Percentiles rank a stretch among this genome's conserved stretches.
These are phyloP conservation scores for Caenorhabditis inopinata DNA, from an alignment of 1,140 invertebrate genomes.

Conservation along the genomic window DNA sequence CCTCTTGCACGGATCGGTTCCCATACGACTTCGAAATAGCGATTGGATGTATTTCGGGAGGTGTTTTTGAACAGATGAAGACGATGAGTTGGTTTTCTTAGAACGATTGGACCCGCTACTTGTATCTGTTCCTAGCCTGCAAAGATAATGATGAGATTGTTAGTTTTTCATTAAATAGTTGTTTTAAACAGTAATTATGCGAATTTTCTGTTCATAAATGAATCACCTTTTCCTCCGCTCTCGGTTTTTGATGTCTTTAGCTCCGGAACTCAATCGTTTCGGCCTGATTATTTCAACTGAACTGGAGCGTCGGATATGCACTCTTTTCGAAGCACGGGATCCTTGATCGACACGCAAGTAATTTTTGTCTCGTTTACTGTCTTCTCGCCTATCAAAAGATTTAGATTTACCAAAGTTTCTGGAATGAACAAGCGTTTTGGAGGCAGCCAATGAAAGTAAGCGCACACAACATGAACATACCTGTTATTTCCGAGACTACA, in stretches of 20 bases:
- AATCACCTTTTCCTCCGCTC: conserved; percentile 58
- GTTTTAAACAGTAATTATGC: neutral
- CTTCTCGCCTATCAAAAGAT: conserved; percentile 62
- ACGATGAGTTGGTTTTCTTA: conserved; percentile 62
- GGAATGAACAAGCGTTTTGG: neutral
- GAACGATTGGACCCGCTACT: conserved; percentile 62
- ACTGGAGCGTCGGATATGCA: conserved; percentile 64
- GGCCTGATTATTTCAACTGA: conserved; percentile 65
- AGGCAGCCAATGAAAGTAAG: neutral
- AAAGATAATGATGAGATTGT: too few species aligned
- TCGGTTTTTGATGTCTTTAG: conserved; percentile 61
- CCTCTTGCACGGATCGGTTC: conserved; percentile 66
- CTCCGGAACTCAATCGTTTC: conserved; percentile 63
- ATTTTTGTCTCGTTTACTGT: conserved; percentile 57
- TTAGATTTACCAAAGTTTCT: conserved; percentile 58
- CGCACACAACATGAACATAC: conserved; percentile 38
- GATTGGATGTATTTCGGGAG: conserved; percentile 65
- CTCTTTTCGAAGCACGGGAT: conserved; percentile 58
- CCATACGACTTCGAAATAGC: conserved; percentile 63
- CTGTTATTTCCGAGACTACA: conserved; percentile 58
- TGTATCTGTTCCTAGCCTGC: conserved; percentile 63
- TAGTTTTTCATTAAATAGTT: too few species aligned
- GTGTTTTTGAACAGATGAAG: conserved; percentile 62
- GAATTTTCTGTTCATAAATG: neutral
- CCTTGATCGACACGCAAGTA: conserved; percentile 63